A percentile compares a stretch with the other conserved stretches of the same genome.
Evolutionary conservation across 2,888 invertebrate species (phyloP).

Genomic region (Fragum fragum): DNA sequence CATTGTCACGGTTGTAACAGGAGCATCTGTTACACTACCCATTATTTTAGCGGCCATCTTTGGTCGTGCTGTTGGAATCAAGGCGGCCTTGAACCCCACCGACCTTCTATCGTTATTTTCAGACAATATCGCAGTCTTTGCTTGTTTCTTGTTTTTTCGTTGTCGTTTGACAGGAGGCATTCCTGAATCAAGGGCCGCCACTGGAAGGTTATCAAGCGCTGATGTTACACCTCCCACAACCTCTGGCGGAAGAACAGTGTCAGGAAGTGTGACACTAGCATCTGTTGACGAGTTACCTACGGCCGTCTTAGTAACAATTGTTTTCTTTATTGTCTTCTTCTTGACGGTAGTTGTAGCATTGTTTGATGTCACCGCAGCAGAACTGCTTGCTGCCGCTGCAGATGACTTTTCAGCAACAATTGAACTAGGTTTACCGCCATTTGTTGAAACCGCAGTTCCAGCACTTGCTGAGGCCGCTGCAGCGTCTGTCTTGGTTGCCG

Average conservation of each 20-base stretch:
- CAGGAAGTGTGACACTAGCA: neutral
- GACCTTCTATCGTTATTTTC: conserved; percentile 28
- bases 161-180: neutral
- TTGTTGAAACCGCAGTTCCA: neutral
- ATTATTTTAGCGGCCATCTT: conserved; percentile 40
- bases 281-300: neutral
- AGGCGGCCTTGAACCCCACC: conserved; percentile 27
- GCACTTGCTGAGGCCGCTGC: conserved; percentile 21
- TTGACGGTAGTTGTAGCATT: conserved; percentile 11
- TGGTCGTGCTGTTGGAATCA: conserved; percentile 42
- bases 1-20: neutral
- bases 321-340: conserved; percentile 32
- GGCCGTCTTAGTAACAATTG: conserved; percentile 32
- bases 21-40: neutral
- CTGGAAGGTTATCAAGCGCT: neutral
- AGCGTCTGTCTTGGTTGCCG: conserved; percentile 17
- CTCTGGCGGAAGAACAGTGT: conserved; percentile 1
- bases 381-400: conserved; percentile 10
- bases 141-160: conserved; percentile 13
- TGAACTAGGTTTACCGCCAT: conserved; percentile 12
- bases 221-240: neutral
- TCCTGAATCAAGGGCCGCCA: neutral
- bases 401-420: neutral
- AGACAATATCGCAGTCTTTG: conserved; percentile 47
- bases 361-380: conserved; percentile 5